Base-by-base conservation (phyloP, 2,888 invertebrate genomes). In the Neria commutata region DNA sequence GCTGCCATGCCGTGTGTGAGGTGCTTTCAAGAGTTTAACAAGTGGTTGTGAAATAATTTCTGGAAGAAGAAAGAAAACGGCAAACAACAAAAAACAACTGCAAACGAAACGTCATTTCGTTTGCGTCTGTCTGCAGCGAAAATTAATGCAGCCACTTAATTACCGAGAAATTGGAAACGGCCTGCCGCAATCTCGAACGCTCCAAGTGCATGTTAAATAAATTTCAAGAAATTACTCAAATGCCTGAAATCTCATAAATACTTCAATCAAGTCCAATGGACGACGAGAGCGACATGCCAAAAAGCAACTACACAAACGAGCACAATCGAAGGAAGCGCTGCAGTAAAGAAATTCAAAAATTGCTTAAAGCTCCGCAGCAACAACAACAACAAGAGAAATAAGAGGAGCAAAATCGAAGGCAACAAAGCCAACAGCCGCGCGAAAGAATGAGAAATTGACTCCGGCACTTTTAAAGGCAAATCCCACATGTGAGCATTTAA, bases 401-500 rank as follows among this genome's bases (percentile, higher is more conserved):
- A 53, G 17, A 26, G 47, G 42, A 49, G 45, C 61, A 68, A 60
- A 67, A n/a, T n/a, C n/a, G n/a, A n/a, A n/a, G n/a, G n/a, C n/a
- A n/a, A n/a, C n/a, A n/a, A n/a, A n/a, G n/a, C n/a, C n/a, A n/a
- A n/a, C n/a, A n/a, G n/a, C n/a, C n/a, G n/a, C n/a, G 60, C 58
- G 57, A 54, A 60, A 21, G 40, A 50, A 26, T 29, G 55, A n/a
- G 64, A 60, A 25, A 60, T 64, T 61, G 68, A 58, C 21, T 29
- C 34, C 50, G 29, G 50, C 47, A 10, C 46, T 49, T 24, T 48
- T 48, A 10, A 37, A 66, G 62, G 67, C 68, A 73, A 76, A 76
- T 71, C 71, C 77, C 75, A 76, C 75, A 77, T 75, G 76, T 76
- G 76, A 74, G 77, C 77, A 75, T 75, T 75, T 77, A 74, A 75